A percentile compares a stretch with the other conserved stretches of the same genome.
These are phyloP conservation scores for Archivesica marissinica DNA, from an alignment of 1,140 invertebrate species.

Conservation along the genomic window DNA sequence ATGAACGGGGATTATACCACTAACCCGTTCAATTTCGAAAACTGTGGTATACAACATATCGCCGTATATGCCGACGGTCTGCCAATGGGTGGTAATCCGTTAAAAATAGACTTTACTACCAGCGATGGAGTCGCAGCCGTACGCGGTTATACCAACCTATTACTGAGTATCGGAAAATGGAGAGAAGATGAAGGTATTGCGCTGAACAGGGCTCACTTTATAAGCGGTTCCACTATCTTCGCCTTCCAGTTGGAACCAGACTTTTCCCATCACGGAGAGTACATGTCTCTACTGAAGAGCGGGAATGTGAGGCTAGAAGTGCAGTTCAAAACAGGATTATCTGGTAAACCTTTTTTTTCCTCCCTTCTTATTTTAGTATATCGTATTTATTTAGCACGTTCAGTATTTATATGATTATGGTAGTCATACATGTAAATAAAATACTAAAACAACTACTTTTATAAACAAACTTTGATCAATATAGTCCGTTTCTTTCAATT, in stretches of 20 bases:
- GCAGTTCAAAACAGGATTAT: slow-evolving; percentile 21
- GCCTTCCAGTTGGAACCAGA: slow-evolving; percentile 59
- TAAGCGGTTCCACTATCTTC: slow-evolving; percentile 39
- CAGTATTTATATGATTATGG: neutral
- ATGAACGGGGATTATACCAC: slow-evolving; percentile 23
- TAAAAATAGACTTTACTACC: slow-evolving; percentile 53
- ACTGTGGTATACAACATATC: slow-evolving; percentile 48
- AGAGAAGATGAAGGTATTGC: slow-evolving; percentile 17
- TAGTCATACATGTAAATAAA: neutral
- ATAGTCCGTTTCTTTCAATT: slow-evolving; percentile 14
- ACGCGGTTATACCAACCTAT: slow-evolving; percentile 23
- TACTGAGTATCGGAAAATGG: slow-evolving; percentile 49
- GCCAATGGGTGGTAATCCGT: slow-evolving; percentile 39
- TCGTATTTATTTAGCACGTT: too few relatives aligned
- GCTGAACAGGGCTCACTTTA: slow-evolving; percentile 25
- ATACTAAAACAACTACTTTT: neutral
- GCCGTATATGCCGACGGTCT: slow-evolving; percentile 40
- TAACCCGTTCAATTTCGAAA: slow-evolving; percentile 54
- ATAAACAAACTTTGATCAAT: neutral
- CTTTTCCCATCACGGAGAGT: slow-evolving; percentile 43
- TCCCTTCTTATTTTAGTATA: neutral
- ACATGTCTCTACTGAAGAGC: slow-evolving; percentile 15
- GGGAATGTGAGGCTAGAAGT: slow-evolving; percentile 39
- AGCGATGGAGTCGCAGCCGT: slow-evolving; percentile 16
- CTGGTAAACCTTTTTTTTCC: neutral